phyloP scores from a whole-genome alignment of 2,888 invertebrate genomes.

The Scrobipalpa atriplicella region DNA sequence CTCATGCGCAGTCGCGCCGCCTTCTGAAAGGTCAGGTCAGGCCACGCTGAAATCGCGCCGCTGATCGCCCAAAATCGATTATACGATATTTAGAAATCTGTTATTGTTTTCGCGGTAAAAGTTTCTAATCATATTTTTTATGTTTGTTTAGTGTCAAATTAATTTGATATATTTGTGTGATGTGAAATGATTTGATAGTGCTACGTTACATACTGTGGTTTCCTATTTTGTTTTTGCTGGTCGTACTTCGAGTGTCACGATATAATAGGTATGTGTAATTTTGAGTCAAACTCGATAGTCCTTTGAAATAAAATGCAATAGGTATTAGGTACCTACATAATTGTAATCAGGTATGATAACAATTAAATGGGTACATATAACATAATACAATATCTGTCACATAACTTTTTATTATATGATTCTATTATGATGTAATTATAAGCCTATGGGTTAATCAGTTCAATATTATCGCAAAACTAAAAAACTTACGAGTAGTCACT shows the following conservation, averaged over 20 bases:
- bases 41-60: conserved; percentile 47
- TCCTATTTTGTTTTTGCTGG: neutral
- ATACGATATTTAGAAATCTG: neutral
- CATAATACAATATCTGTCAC: too few species aligned
- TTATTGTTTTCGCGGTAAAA: neutral
- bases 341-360: too few species aligned
- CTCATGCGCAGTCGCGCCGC: conserved; percentile 74
- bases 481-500: too few species aligned
- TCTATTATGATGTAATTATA: too few species aligned
- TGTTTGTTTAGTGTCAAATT: neutral
- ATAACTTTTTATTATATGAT: too few species aligned
- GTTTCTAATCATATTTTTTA: neutral
- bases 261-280: neutral
- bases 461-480: too few species aligned
- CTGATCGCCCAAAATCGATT: conserved; percentile 21
- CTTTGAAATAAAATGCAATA: too few species aligned
- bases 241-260: neutral
- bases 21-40: conserved; percentile 81
- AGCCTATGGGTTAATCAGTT: too few species aligned
- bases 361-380: too few species aligned
- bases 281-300: too few species aligned
- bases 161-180: neutral
- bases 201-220: neutral
- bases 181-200: neutral
- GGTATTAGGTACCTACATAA: too few species aligned